Base-by-base conservation (phyloP, 2,888 invertebrate species). In the Chironomus tentans region DNA sequence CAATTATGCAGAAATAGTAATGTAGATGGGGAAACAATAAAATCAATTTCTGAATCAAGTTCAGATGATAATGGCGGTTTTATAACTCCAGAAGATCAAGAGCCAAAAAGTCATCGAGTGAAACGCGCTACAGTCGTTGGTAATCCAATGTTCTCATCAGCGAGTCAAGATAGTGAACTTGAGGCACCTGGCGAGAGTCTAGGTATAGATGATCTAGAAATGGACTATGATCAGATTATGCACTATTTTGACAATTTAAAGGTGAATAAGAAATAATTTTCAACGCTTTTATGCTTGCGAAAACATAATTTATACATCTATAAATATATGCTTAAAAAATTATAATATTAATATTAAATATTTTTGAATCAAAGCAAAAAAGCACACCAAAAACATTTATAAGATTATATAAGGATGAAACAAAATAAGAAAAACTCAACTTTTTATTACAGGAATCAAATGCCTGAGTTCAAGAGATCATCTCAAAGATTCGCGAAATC, bases 161-260 rank as follows among this genome's bases (percentile, higher is more conserved):
- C 72, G 70, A 82, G 84, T 77, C 82, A 82, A 79, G 81, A 87
- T 82, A 86, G 86, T 77, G 85, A 84, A 74, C 82, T 83, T 78
- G 82, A 84, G 79, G 82, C 84, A 79, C 86, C 85, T 78, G 88
- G 86, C 62, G 90, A 91, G 80, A 84, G 89, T 79, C 88, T 91
- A 77, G 91, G 89, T 71, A 86, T 94, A 79, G 93, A 94, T 84
- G 93, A 94, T 84, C 88, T 94, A 78, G 93, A 93, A 82, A 94
- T 97, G 95, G 95, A 97, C 86, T 97, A 97, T 86, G 95, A 97
- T 84, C 95, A 97, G 87, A 93, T 98, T 85, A 94, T 97, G 94
- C 93, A 96, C 84, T 97, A 97, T 86, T 97, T 98, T 88, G 95
- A 97, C 87, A 97, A 95, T 88, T 88, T 98, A 82, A 97, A 97